Evolutionary conservation across 1,140 invertebrate species (phyloP).

Genomic region (Limonius californicus): DNA sequence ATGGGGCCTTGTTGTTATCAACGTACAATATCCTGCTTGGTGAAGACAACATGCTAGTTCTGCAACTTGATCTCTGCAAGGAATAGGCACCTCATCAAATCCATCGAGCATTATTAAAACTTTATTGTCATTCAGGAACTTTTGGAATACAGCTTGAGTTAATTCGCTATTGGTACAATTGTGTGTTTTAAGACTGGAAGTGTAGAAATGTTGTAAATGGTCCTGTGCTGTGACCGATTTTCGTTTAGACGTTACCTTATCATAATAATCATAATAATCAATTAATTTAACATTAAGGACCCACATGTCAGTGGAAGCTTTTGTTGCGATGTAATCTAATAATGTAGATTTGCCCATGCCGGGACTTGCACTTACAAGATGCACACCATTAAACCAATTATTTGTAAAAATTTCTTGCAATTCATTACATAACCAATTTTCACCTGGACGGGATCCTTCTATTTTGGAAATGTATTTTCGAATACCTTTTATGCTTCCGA

Average conservation of each 20-base stretch:
- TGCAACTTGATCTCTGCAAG: too few species aligned
- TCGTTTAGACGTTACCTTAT: too few species aligned
- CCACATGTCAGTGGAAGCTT: background rate
- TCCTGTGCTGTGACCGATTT: background rate
- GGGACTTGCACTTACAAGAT: background rate
- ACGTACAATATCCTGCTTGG: too few species aligned
- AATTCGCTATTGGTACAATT: background rate
- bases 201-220: background rate
- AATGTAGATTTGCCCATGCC: conserved; percentile 2
- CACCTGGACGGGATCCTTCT: too few species aligned
- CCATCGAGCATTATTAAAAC: background rate
- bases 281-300: background rate
- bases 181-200: background rate
- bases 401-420: too few species aligned
- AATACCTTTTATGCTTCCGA: background rate
- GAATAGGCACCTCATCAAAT: background rate
- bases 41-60: too few species aligned
- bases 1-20: too few species aligned
- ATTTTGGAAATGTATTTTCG: too few species aligned
- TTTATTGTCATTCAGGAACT: background rate
- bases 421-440: too few species aligned
- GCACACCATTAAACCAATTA: too few species aligned
- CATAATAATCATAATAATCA: background rate
- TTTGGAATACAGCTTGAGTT: background rate
- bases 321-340: background rate